These are phyloP conservation scores for Baccha elongata DNA, from an alignment of 2,888 invertebrate genomes.

Conservation along the genomic window DNA sequence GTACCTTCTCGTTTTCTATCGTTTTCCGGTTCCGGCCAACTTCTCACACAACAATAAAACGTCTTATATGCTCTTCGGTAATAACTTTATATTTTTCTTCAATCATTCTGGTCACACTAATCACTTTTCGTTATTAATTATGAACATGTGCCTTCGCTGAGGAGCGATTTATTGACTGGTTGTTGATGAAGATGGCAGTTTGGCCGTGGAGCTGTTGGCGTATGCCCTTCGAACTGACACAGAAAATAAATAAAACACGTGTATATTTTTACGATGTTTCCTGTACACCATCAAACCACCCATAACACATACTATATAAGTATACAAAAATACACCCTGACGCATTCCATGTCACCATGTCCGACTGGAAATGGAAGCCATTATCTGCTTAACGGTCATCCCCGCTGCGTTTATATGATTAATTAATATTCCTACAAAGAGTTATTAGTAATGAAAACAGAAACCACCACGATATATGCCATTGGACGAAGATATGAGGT, in stretches of 20 bases:
- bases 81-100: neutral
- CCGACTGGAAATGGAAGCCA: conserved; percentile 49
- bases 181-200: conserved; percentile 40
- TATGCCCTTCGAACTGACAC: conserved; percentile 39
- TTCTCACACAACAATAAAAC: too few species aligned
- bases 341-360: neutral
- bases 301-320: neutral
- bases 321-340: neutral
- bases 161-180: conserved; percentile 69
- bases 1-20: too few species aligned
- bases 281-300: neutral
- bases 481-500: conserved; percentile 11
- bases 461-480: conserved; percentile 11
- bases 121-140: conserved; percentile 31
- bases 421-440: conserved; percentile 69
- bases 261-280: neutral
- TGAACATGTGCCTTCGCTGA: conserved; percentile 42
- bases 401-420: conserved; percentile 68
- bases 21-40: too few species aligned
- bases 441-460: conserved; percentile 66
- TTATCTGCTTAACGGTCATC: conserved; percentile 71
- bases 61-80: too few species aligned
- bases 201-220: conserved; percentile 24
- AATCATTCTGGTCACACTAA: conserved; percentile 3
- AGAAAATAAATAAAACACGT: conserved; percentile 50